phyloP scores from a whole-genome alignment of 1,140 invertebrate species.

The Campodea augens region DNA sequence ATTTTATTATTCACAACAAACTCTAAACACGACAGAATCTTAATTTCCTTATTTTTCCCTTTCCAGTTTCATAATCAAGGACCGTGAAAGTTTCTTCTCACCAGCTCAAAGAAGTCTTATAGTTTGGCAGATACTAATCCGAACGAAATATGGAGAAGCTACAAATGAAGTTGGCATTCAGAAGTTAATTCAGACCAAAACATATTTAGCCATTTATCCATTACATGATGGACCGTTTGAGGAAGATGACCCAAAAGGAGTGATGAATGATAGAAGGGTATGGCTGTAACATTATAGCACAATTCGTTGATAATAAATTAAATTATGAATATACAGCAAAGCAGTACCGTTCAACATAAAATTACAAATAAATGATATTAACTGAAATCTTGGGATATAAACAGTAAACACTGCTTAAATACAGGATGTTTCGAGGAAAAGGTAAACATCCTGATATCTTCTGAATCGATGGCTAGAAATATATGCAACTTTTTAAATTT shows the following conservation, averaged over 20 bases:
- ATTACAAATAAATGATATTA: too few relatives aligned
- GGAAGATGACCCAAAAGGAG: slow-evolving; percentile 38
- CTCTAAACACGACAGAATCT: not conserved
- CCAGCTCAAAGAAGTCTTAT: slow-evolving; percentile 72
- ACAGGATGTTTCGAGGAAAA: too few relatives aligned
- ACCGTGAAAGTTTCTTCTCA: slow-evolving; percentile 64
- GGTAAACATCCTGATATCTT: too few relatives aligned
- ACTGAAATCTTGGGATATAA: too few relatives aligned
- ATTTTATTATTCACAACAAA: too few relatives aligned
- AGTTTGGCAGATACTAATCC: slow-evolving; percentile 80
- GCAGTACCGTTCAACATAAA: too few relatives aligned
- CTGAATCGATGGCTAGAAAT: too few relatives aligned
- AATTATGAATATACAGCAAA: too few relatives aligned
- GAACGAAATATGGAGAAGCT: slow-evolving; percentile 53
- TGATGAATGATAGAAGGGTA: slow-evolving; percentile 50
- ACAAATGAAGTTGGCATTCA: slow-evolving; percentile 47
- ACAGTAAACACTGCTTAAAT: too few relatives aligned
- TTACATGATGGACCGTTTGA: slow-evolving; percentile 76
- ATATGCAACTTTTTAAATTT: too few relatives aligned
- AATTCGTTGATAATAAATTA: too few relatives aligned
- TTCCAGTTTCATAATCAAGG: slow-evolving; percentile 70
- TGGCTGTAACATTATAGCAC: too few relatives aligned
- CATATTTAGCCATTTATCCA: slow-evolving; percentile 74
- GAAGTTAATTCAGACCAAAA: slow-evolving; percentile 63
- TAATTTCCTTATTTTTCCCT: slow-evolving; percentile 3